These are phyloP conservation scores for Nestor notabilis DNA, from an alignment of 2,113 vertebrate species.

Conservation along the genomic window DNA sequence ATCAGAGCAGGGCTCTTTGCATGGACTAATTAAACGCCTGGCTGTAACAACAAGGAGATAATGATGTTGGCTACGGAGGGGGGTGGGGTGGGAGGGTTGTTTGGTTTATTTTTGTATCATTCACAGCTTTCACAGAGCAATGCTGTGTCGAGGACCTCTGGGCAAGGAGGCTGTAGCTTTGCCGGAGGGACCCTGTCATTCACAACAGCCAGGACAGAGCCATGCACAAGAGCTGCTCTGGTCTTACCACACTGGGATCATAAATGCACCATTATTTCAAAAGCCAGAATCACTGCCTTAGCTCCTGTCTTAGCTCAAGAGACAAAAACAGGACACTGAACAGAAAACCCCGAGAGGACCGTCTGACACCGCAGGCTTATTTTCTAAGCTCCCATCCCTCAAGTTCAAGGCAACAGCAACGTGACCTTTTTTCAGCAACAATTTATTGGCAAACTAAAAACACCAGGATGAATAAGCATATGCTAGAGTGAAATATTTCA, in stretches of 20 bases:
- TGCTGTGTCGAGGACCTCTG: background rate
- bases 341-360: background rate
- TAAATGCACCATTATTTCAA: background rate
- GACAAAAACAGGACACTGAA: background rate
- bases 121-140: background rate
- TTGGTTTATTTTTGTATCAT: background rate
- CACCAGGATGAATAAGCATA: background rate
- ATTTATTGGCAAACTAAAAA: background rate
- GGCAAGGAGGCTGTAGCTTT: background rate
- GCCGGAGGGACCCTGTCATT: background rate
- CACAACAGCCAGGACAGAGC: background rate
- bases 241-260: background rate
- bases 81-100: background rate
- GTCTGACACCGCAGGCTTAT: background rate
- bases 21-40: background rate
- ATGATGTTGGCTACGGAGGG: background rate
- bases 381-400: background rate
- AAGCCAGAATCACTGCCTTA: background rate
- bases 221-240: rapidly evolving
- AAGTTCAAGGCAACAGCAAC: background rate
- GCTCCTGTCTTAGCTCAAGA: background rate
- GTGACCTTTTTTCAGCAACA: background rate
- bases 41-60: background rate
- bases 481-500: background rate
- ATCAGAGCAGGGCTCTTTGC: background rate